These are phyloP conservation scores for Ferrisia virgata DNA, from an alignment of 2,888 invertebrate species.

Conservation along the genomic window DNA sequence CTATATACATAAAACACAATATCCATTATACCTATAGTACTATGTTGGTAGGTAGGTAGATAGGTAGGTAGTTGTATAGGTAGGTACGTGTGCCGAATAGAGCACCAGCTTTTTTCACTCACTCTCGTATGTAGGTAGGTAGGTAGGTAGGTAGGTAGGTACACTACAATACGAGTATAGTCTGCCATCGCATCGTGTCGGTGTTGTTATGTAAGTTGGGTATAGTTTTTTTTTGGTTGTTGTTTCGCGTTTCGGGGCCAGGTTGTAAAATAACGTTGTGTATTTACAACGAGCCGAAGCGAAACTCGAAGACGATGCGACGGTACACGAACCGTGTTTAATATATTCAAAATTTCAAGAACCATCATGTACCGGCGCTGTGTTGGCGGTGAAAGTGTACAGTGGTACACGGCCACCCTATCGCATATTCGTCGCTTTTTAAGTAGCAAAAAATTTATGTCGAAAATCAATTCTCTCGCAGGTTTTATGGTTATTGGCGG, in stretches of 20 bases:
- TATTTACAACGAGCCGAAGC: neutral
- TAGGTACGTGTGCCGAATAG: conserved; percentile 24
- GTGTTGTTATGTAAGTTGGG: neutral
- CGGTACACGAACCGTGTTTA: neutral
- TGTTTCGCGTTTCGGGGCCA: no score
- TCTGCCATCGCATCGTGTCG: no score
- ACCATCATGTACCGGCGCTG: neutral
- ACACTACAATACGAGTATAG: no score
- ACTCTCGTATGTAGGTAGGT: no score
- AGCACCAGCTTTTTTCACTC: neutral
- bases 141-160: no score
- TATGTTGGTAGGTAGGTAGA: no score
- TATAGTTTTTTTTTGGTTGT: neutral
- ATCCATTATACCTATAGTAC: no score
- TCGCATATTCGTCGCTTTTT: neutral
- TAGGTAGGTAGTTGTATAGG: no score
- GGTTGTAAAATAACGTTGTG: neutral
- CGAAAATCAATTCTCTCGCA: conserved; percentile 15
- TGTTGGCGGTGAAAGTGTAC: no score
- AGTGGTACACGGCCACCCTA: no score
- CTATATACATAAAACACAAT: conserved; percentile 17
- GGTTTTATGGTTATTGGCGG: conserved; percentile 19
- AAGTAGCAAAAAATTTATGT: conserved; percentile 1
- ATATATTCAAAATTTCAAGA: conserved; percentile 23
- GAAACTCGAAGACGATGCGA: neutral